phyloP scores from a whole-genome alignment of 1,140 invertebrate species.

The Brachionus calyciflorus region DNA sequence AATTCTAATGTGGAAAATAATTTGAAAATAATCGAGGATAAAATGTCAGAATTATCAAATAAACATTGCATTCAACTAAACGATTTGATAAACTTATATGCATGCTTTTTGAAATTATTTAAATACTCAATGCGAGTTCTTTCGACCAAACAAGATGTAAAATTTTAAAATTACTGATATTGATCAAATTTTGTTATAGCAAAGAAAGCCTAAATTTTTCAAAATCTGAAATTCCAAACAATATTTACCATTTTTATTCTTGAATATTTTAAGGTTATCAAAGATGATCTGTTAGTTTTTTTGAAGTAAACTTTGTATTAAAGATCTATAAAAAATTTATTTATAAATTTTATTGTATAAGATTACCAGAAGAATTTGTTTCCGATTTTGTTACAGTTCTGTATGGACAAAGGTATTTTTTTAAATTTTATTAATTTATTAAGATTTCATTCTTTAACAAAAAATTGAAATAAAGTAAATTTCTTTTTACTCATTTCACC shows the following conservation, averaged over 20 bases:
- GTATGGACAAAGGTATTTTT: neutral
- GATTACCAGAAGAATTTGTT: conserved; percentile 1
- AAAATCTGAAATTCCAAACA: too few species aligned
- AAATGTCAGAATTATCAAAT: neutral
- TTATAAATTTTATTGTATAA: neutral
- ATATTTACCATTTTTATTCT: neutral
- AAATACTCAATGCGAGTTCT: neutral
- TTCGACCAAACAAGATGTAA: conserved; percentile 13
- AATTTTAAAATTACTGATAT: neutral
- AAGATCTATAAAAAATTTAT: neutral
- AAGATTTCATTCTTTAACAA: too few species aligned
- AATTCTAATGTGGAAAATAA: neutral
- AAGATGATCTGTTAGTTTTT: neutral
- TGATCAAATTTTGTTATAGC: neutral
- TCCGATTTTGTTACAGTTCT: neutral
- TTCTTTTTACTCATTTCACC: too few species aligned
- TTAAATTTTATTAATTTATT: too few species aligned
- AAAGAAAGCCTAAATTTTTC: too few species aligned
- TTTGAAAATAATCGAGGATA: neutral
- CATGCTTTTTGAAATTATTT: neutral
- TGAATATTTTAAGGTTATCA: neutral
- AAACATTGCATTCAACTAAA: neutral
- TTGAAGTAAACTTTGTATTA: neutral
- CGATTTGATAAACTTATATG: neutral
- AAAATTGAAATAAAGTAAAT: too few species aligned